Conservation (phyloP, 2,797 vertebrate species). For the Glyptemys insculpta region DNA sequence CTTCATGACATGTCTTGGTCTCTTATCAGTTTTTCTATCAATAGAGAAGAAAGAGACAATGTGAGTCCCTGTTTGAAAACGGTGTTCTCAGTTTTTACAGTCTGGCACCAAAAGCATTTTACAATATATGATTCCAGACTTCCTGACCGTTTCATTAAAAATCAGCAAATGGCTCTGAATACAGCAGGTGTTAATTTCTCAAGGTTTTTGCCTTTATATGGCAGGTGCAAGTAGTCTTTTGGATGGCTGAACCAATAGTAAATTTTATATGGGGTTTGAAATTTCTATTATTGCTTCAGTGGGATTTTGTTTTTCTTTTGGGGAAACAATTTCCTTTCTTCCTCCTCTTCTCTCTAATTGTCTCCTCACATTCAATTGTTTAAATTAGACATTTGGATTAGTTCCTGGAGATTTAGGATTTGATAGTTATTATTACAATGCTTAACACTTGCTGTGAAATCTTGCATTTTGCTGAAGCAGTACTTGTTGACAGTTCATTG, state of each 20-base stretch:
- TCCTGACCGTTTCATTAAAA: neutral
- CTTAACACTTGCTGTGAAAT: neutral
- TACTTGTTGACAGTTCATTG: neutral
- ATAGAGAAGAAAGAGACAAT: neutral
- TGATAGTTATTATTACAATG: neutral
- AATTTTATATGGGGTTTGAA: neutral
- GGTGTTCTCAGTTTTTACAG: neutral
- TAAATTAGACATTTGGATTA: neutral
- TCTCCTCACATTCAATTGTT: neutral
- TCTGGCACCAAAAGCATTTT: neutral
- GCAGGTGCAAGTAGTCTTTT: neutral
- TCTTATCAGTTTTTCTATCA: neutral
- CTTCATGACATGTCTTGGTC: neutral
- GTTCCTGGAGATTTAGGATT: neutral
- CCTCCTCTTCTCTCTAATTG: neutral
- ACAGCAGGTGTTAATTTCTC: neutral
- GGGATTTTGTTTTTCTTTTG: neutral
- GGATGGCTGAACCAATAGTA: neutral
- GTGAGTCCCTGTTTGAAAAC: neutral
- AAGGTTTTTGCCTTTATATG: neutral
- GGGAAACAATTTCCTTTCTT: neutral
- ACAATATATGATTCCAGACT: neutral
- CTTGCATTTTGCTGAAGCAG: neutral
- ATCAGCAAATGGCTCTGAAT: neutral
- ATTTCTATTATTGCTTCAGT: neutral